These are phyloP conservation scores for Neopelma chrysocephalum DNA, from an alignment of 2,797 vertebrate species.

Conservation along the genomic window DNA sequence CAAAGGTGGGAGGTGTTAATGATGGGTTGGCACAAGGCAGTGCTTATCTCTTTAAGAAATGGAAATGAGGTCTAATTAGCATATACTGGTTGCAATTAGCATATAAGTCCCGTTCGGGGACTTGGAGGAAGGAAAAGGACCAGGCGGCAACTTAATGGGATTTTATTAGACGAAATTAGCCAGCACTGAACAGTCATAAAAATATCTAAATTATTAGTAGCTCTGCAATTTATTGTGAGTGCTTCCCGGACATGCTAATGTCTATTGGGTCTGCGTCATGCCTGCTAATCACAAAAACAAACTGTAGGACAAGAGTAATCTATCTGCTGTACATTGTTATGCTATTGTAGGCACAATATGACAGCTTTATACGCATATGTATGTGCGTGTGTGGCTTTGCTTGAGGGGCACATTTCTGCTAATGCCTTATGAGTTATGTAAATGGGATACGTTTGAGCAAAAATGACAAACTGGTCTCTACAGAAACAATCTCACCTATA, in stretches of 20 bases:
- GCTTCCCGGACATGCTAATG: slow-evolving; percentile 72
- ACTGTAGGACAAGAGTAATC: slow-evolving; percentile 23
- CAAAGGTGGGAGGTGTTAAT: slow-evolving; percentile 55
- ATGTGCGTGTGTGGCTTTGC: neutral
- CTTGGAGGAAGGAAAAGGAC: slow-evolving; percentile 75
- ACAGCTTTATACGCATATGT: neutral
- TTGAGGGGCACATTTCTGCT: neutral
- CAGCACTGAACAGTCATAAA: slow-evolving; percentile 79
- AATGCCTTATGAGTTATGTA: slow-evolving; percentile 31
- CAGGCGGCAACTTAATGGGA: slow-evolving; percentile 77
- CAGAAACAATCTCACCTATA: slow-evolving; percentile 14
- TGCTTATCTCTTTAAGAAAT: slow-evolving; percentile 80
- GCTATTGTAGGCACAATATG: neutral
- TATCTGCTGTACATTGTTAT: neutral
- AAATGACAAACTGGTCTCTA: slow-evolving; percentile 17
- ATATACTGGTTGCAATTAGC: slow-evolving; percentile 80
- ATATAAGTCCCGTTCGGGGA: slow-evolving; percentile 80
- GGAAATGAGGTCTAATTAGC: slow-evolving; percentile 79
- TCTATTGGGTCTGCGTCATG: slow-evolving; percentile 51
- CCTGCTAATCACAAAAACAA: slow-evolving; percentile 57
- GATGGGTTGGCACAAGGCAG: slow-evolving; percentile 61
- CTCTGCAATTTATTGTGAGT: slow-evolving; percentile 75
- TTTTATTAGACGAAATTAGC: slow-evolving; percentile 81
- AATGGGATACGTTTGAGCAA: neutral
- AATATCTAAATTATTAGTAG: slow-evolving; percentile 81